Conservation (phyloP, 2,113 vertebrate genomes). For the Scomber colias region DNA sequence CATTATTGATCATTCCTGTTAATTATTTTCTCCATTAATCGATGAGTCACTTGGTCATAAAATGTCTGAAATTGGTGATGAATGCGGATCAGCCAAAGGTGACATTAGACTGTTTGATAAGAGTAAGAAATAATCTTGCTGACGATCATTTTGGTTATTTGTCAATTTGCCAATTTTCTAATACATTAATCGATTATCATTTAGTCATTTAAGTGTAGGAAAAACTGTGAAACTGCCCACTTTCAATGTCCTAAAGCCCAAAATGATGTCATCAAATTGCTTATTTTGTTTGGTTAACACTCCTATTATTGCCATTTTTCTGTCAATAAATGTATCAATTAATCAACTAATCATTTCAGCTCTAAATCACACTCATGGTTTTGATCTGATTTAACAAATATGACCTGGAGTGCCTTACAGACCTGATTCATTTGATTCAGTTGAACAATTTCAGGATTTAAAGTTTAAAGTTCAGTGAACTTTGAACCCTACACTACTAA, state of each 20-base stretch:
- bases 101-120: neutral
- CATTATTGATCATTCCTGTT: no score
- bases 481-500: neutral
- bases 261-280: no score
- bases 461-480: neutral
- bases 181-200: neutral
- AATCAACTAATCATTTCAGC: neutral
- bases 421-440: neutral
- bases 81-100: no score
- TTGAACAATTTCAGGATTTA: neutral
- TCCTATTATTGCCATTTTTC: neutral
- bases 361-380: neutral
- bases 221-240: neutral
- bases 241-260: no score
- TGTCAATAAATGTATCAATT: neutral
- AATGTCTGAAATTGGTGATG: no score
- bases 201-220: neutral
- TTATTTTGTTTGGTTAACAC: no score
- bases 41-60: no score
- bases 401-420: neutral
- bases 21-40: no score
- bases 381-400: constrained; percentile 7
- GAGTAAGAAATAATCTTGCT: neutral
- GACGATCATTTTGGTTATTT: neutral
- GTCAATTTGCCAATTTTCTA: neutral